Percentiles rank a stretch among this genome's conserved stretches.
These are phyloP conservation scores for Dromius quadrimaculatus DNA, from an alignment of 2,888 invertebrate species.

Conservation along the genomic window DNA sequence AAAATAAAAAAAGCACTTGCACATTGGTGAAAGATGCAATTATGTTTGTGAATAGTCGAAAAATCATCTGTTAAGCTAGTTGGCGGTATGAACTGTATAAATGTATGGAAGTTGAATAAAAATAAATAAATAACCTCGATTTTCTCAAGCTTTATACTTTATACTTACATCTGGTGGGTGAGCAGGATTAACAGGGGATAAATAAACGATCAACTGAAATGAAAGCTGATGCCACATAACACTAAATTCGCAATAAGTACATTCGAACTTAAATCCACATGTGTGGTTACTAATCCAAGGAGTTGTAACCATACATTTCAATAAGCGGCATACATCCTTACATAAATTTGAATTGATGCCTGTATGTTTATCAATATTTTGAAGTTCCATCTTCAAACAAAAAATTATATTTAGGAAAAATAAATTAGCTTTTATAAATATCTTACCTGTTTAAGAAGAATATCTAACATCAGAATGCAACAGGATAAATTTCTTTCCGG, in stretches of 20 bases:
- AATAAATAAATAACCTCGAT: too few species aligned
- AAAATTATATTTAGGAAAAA: too few species aligned
- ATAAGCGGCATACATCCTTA: conserved; percentile 78
- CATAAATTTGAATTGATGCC: conserved; percentile 82
- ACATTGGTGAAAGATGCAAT: too few species aligned
- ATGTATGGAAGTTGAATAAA: too few species aligned
- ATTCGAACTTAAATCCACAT: conserved; percentile 77
- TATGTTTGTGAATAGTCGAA: too few species aligned
- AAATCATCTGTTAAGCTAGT: too few species aligned
- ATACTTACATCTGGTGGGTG: conserved; percentile 80
- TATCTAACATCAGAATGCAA: conserved; percentile 96
- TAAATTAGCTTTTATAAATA: not conserved
- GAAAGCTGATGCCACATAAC: conserved; percentile 96
- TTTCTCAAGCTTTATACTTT: too few species aligned
- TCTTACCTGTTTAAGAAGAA: conserved; percentile 89
- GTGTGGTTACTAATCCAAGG: conserved; percentile 78
- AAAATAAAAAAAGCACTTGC: too few species aligned
- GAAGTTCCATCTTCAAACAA: conserved; percentile 79
- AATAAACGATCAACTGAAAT: conserved; percentile 81
- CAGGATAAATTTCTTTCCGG: conserved; percentile 88
- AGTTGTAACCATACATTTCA: conserved; percentile 82
- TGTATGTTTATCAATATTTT: conserved; percentile 84
- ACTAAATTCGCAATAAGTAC: conserved; percentile 92
- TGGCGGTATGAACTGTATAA: too few species aligned
- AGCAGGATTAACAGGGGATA: conserved; percentile 80